Evolutionary conservation across 2,888 invertebrate genomes (phyloP), one percentile per base, ranked within the genome.

Genomic region (Xanthorhoe designata): DNA sequence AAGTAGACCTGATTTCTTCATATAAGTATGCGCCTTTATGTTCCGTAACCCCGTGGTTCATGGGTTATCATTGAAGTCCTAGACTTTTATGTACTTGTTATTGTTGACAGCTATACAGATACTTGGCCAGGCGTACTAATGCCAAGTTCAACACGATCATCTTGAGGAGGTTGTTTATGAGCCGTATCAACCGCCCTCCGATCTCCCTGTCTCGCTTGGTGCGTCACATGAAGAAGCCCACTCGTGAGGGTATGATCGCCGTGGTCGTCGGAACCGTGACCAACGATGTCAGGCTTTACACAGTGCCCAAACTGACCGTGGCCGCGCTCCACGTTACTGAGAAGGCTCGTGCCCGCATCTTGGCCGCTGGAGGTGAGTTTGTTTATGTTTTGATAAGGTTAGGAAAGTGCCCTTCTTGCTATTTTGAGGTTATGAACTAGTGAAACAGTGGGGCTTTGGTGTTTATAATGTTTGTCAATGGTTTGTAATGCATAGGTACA

Each of bases 111-210:
- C 94, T 99, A 73, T 99, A 99, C 95, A 96, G 99, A 82, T 99
- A 98, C 93, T 95, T 99, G 94, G 99, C 99, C 66, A 96, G 99
- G 79, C 96, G 99, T 90, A 99, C 99, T 53, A 96, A 96, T 89
- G 95, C 98, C 80, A 99, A 99, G 94, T 99, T 99, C 94, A 99
- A 99, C 94, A 96, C 96, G 90, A 98, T 99, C 78, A 95, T 99
- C 61, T 91, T 99, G 87, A 97, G 97, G 88, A 96, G 99, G 81
- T 94, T 99, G 83, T 99, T 98, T 92, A 99, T 99, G 99, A 98
- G 99, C 92, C 97, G 96, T 86, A 98, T 97, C 80, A 97, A 99
- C 94, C 95, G 97, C 72, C 98, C 99, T 65, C 99, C 99, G 73
- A 96, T 99, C 82, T 98, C 99, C 3, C 84, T 99, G 75, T 97